Base-by-base conservation (phyloP, 2,113 vertebrate genomes). In the Protobothrops mucrosquamatus region DNA sequence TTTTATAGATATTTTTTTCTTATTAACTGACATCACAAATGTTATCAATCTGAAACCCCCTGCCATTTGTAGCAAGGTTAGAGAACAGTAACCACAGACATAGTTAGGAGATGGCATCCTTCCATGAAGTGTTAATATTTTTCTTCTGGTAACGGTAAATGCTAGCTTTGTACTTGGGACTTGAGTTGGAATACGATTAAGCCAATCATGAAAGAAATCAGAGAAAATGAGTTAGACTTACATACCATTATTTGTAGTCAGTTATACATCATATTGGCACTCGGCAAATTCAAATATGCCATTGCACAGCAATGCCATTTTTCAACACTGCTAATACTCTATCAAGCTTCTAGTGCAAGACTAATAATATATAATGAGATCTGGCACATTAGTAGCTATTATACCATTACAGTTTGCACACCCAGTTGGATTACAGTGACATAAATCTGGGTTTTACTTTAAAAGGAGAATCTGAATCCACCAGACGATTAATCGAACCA, bases 231-330 rank as follows among this genome's bases (percentile, higher is more conserved):
- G 0, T 93, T n/a, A 24, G 89, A 86, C 0, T 93, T 46, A 85
- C 96, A 92, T 59, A 87, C 87, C 3, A 15, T 87, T 87, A 54
- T 94, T 95, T 93, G 74, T 26, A 91, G 12, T 22, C 23, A 95
- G 22, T 94, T 94, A 93, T 93, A 10, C 85, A 93, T 96, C 90
- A 94, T 57, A 89, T 55, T 97, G 90, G 94, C 93, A 93, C 6
- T 89, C 29, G 9, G 12, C 93, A 26, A 91, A 43, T 92, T 92
- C 48, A 93, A 93, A 96, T 89, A 96, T 0, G 85, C 20, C 86
- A 90, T 43, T 81, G 24, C n/a, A 93, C 85, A 96, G 59, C 34
- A 43, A 93, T 88, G 93, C 10, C 85, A 95, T 94, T 93, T 94
- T 15, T 94, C 90, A 12, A 0, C 91, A 23, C 4, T 20, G 59